Evolutionary conservation across 1,140 invertebrate genomes (phyloP).

Genomic region (Pseudomyrmex flavicornis): DNA sequence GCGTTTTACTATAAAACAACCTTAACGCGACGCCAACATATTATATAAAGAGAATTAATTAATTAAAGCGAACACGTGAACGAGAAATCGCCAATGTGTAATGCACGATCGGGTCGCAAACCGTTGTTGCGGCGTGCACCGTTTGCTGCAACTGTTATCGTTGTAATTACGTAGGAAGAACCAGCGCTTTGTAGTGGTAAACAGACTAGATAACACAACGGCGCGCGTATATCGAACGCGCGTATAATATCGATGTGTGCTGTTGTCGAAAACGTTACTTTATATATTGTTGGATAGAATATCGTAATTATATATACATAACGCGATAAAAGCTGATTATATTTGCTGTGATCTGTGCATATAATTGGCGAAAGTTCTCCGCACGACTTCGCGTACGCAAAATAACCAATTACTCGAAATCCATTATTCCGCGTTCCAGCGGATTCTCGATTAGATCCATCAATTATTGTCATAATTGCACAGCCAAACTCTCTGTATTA

Average conservation of each 20-base stretch:
- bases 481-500: conserved; percentile 8
- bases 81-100: conserved; percentile 1
- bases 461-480: conserved; percentile 51
- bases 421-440: conserved; percentile 11
- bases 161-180: conserved; percentile 22
- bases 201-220: conserved; percentile 18
- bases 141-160: conserved; percentile 28
- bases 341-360: conserved; percentile 1
- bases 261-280: conserved; percentile 8
- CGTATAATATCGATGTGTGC: not conserved
- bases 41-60: conserved; percentile 43
- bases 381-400: not conserved
- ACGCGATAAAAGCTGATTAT: not conserved
- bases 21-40: conserved; percentile 7
- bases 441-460: conserved; percentile 43
- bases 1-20: not conserved
- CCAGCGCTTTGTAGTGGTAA: not conserved
- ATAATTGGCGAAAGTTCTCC: not conserved
- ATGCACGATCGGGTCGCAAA: conserved; percentile 30
- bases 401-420: conserved; percentile 28
- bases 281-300: not conserved
- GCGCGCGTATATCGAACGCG: not conserved
- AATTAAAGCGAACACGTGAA: not conserved
- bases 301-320: no score
- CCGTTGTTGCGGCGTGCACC: not conserved